phyloP scores from a whole-genome alignment of 2,888 invertebrate species.

The Alloplasta piceator region DNA sequence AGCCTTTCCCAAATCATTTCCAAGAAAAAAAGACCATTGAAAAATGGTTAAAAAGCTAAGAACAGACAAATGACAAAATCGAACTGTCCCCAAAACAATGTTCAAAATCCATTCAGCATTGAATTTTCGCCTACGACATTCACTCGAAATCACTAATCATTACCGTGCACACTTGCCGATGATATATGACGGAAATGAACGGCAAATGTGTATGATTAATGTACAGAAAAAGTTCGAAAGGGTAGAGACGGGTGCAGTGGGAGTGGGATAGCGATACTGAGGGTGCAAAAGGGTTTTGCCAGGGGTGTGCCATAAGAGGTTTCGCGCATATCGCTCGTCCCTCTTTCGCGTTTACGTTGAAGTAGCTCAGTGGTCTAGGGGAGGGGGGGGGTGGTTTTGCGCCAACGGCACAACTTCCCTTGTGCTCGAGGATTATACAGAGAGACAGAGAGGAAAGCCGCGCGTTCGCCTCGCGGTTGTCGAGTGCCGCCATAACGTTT shows the following conservation, averaged over 20 bases:
- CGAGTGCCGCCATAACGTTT: conserved; percentile 73
- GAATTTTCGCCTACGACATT: background rate
- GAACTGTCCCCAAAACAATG: too few species aligned
- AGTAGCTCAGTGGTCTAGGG: conserved; percentile 40
- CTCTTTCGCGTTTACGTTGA: conserved; percentile 39
- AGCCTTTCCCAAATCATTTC: too few species aligned
- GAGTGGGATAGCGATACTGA: background rate
- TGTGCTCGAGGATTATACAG: background rate
- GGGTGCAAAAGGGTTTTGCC: conserved; percentile 47
- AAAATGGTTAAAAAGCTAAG: too few species aligned
- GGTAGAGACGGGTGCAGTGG: conserved; percentile 13
- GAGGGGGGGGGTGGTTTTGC: conserved; percentile 26
- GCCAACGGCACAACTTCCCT: conserved; percentile 17
- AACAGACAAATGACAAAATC: too few species aligned
- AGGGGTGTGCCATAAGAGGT: conserved; percentile 44
- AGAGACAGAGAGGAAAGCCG: conserved; percentile 5
- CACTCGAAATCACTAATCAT: background rate
- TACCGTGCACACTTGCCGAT: background rate
- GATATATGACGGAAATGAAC: conserved; percentile 21
- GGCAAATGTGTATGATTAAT: conserved; percentile 17
- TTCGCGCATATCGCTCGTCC: conserved; percentile 50
- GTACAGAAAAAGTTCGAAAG: background rate
- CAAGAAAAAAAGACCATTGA: too few species aligned
- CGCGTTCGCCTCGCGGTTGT: conserved; percentile 62
- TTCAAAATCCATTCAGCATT: too few species aligned